Conservation (phyloP, 2,888 invertebrate genomes). For the Helleia helle region DNA sequence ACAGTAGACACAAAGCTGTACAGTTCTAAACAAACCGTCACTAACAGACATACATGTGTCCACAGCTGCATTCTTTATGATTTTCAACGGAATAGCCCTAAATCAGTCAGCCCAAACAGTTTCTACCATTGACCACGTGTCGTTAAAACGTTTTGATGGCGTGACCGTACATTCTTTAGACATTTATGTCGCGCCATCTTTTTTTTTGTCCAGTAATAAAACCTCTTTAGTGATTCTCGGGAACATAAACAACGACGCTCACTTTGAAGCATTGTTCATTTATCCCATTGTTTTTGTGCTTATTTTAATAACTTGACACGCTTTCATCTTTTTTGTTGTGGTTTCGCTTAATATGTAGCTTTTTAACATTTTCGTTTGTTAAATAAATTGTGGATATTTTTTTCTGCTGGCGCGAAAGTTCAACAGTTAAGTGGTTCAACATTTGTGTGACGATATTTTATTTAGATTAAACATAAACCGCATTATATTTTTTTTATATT, state of each 20-base stretch:
- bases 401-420: too few relatives aligned
- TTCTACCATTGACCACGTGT: constrained; percentile 47
- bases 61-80: constrained; percentile 55
- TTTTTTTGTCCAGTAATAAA: constrained; percentile 43
- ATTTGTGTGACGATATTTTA: too few relatives aligned
- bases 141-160: constrained; percentile 50
- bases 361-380: not conserved
- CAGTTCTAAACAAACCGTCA: constrained; percentile 15
- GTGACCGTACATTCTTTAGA: constrained; percentile 43
- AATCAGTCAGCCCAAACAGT: constrained; percentile 48
- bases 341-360: not conserved
- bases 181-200: constrained; percentile 47
- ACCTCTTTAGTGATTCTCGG: constrained; percentile 52
- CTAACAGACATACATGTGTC: constrained; percentile 40
- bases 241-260: constrained; percentile 46
- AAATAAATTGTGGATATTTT: too few relatives aligned
- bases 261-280: constrained; percentile 30
- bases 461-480: too few relatives aligned
- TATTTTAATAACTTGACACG: constrained; percentile 7
- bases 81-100: constrained; percentile 49
- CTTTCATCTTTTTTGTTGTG: constrained; percentile 5
- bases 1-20: constrained; percentile 2
- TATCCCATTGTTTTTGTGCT: constrained; percentile 8
- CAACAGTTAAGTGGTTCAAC: too few relatives aligned
- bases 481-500: too few relatives aligned